Evolutionary conservation across 1,140 invertebrate species (phyloP), one percentile per base, ranked within the genome.

Genomic region (Drosophila ogumai): DNA sequence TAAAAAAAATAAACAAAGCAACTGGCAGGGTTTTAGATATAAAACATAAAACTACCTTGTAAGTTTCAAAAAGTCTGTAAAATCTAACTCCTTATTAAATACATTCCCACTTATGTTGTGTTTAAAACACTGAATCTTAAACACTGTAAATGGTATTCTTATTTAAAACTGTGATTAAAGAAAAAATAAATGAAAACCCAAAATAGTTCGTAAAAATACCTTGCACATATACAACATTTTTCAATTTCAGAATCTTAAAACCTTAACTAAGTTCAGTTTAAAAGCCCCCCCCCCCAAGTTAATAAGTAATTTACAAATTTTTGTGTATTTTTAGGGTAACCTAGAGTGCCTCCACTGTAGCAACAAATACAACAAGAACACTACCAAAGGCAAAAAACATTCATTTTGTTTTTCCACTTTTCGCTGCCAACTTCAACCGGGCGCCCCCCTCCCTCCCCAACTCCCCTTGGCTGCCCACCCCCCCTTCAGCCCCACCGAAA

Each of bases 361-460:
- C 44, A 15, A 47, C 78, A 40, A 25, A 47, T 46, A 34, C 31
- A 58, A 79, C 79, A 67, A 71, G 55, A 77, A 8, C 56, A 56
- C 49, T 54, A 65, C 75, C 80, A 72, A 71, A 54, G 73, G 17
- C 43, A 63, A n/a, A 63, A 81, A 84, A 73, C 76, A 88, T 81
- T 90, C 78, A 82, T 91, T 88, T 91, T 81, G 74, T 81, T 90
- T 90, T 90, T 79, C 61, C 69, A 79, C 69, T 87, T 82, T 79
- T 68, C 65, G 74, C 54, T 77, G 66, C 61, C 71, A 65, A 58
- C 57, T 82, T 61, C 77, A 65, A 36, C 52, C 44, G 50, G 50
- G 50, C 34, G 17, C 25, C 28, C 56, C 49, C 36, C 47, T 25
- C 41, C 44, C 38, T 22, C 49, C 47, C n/a, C 41, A 36, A 38